These are phyloP conservation scores for Mustelus asterias DNA, from an alignment of 2,113 vertebrate genomes.

Conservation along the genomic window DNA sequence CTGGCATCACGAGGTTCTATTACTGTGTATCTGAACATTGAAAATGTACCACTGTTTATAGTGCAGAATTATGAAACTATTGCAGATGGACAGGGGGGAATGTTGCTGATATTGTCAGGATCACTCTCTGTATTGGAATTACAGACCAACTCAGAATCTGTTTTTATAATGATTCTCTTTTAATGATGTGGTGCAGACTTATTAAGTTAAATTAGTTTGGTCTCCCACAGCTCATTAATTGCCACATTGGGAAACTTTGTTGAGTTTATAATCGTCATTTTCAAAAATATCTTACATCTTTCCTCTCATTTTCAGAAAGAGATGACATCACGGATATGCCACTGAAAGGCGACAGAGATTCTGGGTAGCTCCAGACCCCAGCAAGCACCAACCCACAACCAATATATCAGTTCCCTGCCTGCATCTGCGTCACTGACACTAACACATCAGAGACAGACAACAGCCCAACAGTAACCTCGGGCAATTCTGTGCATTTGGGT, in stretches of 20 bases:
- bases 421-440: not conserved
- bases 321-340: constrained; percentile 17
- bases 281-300: not conserved
- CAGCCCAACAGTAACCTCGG: not conserved
- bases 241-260: not conserved
- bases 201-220: not conserved
- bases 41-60: not conserved
- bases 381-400: not conserved
- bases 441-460: not conserved
- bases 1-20: not conserved
- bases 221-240: not conserved
- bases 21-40: not conserved
- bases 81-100: not conserved
- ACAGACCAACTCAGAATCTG: not conserved
- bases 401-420: not conserved
- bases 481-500: not conserved
- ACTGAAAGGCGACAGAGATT: not conserved
- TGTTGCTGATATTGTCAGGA: not conserved
- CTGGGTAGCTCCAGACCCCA: not conserved
- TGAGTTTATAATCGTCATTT: not conserved
- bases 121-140: not conserved
- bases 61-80: not conserved
- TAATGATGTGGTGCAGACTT: not conserved
- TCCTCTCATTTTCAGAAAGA: not conserved
- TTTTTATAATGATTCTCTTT: not conserved